These are phyloP conservation scores for Cheiracanthium punctorium DNA, from an alignment of 2,888 invertebrate species.

Conservation along the genomic window DNA sequence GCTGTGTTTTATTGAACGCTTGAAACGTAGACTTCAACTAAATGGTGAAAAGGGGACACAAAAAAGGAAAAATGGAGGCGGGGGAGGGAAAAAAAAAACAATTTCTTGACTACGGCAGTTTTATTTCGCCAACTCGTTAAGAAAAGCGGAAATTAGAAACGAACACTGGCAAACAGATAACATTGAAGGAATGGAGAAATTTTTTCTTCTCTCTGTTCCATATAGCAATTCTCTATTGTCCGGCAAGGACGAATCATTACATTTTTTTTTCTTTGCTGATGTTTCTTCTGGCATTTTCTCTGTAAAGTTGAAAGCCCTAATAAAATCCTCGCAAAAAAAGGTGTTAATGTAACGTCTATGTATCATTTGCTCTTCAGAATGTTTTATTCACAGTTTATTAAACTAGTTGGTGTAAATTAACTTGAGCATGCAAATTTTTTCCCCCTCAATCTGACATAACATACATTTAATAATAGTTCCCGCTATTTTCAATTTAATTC, in stretches of 20 bases:
- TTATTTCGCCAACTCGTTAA: constrained; percentile 64
- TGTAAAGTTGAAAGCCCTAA: too few relatives aligned
- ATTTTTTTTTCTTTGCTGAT: not conserved
- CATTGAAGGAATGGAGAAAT: not conserved
- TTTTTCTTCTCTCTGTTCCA: not conserved
- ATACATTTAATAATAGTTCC: too few relatives aligned
- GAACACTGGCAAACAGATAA: constrained; percentile 25
- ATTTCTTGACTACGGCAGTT: constrained; percentile 42
- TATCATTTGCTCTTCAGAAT: too few relatives aligned
- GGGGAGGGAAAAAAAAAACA: constrained; percentile 14
- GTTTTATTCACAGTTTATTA: too few relatives aligned
- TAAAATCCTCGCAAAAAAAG: too few relatives aligned
- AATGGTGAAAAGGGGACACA: not conserved
- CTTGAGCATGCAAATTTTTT: too few relatives aligned
- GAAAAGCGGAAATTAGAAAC: constrained; percentile 42
- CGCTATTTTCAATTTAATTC: too few relatives aligned
- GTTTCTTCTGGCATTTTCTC: too few relatives aligned
- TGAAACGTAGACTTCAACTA: constrained; percentile 54
- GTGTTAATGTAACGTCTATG: too few relatives aligned
- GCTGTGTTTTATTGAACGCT: constrained; percentile 53
- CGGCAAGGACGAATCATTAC: not conserved
- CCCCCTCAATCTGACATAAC: too few relatives aligned
- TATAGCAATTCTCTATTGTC: not conserved
- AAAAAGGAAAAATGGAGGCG: not conserved
- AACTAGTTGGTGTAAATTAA: too few relatives aligned